Evolutionary conservation across 2,797 vertebrate genomes (phyloP).

Genomic region (Gymnothorax javanicus): DNA sequence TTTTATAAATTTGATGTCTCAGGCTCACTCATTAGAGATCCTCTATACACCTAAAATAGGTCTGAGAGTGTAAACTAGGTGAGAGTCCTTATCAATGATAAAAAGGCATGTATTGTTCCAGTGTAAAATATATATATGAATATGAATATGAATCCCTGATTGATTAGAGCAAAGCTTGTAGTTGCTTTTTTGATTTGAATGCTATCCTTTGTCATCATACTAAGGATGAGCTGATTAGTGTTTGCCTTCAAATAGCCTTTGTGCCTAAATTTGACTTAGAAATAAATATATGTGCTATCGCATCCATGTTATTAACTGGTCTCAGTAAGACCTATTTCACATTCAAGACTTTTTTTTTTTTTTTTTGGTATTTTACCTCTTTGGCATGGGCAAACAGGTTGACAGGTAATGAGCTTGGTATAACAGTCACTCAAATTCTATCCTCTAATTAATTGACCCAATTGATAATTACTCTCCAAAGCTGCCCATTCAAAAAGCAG

Average conservation of each 20-base stretch:
- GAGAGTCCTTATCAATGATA: neutral
- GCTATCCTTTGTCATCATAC: no score
- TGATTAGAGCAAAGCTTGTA: neutral
- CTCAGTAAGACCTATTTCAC: neutral
- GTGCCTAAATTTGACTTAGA: neutral
- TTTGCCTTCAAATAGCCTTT: neutral
- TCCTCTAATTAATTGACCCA: neutral
- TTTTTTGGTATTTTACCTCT: slow-evolving; percentile 16
- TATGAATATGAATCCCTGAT: neutral
- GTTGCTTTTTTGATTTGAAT: no score
- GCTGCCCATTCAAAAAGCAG: neutral
- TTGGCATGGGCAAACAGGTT: neutral
- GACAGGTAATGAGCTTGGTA: neutral
- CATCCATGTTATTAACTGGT: neutral
- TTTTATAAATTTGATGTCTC: no score
- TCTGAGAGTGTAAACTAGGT: no score
- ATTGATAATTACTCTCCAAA: slow-evolving; percentile 13
- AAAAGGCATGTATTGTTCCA: neutral
- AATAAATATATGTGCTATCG: neutral
- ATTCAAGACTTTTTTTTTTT: slow-evolving; percentile 18
- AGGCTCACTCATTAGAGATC: no score
- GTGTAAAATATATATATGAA: neutral
- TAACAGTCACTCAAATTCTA: neutral
- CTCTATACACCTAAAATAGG: no score
- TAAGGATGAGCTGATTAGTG: no score